Conservation (phyloP, 2,113 vertebrate genomes). For the Cygnus atratus region DNA sequence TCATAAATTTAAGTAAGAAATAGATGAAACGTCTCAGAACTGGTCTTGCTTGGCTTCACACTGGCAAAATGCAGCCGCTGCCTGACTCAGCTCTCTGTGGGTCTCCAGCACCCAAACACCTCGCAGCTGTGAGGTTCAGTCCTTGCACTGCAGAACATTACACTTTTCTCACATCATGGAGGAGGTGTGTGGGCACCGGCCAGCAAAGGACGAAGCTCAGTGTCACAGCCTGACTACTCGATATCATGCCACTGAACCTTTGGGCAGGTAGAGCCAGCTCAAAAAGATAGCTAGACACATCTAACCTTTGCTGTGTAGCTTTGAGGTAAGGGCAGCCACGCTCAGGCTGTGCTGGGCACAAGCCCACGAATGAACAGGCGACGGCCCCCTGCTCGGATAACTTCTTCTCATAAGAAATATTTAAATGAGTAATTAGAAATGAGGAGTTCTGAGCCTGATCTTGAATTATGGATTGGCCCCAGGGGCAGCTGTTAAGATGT, state of each 20-base stretch:
- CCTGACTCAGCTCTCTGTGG: neutral
- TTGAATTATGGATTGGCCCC: neutral
- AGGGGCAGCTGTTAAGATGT: neutral
- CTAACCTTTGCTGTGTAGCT: neutral
- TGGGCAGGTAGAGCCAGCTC: neutral
- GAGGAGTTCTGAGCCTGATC: neutral
- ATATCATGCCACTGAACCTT: neutral
- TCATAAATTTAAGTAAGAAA: neutral
- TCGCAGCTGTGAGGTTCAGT: neutral
- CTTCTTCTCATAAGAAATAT: neutral
- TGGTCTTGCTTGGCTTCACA: neutral
- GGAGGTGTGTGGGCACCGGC: accelerated
- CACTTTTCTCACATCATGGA: neutral
- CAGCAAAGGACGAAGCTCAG: neutral
- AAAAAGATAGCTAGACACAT: neutral
- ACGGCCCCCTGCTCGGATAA: neutral
- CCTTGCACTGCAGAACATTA: neutral
- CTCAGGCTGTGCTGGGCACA: neutral
- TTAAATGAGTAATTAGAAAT: neutral
- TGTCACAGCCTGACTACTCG: neutral
- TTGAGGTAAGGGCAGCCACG: accelerated
- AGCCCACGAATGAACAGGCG: neutral
- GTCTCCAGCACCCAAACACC: neutral
- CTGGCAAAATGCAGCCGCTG: neutral
- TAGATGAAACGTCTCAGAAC: neutral